These are phyloP conservation scores for Hydrocynus forskahlii DNA, from an alignment of 2,797 vertebrate genomes.

Conservation along the genomic window DNA sequence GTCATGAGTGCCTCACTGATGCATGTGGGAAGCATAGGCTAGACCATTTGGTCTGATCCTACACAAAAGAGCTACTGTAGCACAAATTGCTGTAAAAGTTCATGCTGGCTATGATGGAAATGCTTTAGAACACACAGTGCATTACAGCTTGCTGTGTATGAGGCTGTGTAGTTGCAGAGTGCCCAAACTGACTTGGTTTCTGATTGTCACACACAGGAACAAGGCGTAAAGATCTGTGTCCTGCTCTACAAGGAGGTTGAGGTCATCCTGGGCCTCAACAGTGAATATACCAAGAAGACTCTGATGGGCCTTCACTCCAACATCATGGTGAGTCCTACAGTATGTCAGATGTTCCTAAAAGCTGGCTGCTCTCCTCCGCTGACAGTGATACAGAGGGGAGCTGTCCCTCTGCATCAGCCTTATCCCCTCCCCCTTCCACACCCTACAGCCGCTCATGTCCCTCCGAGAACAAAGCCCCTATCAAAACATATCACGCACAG, in stretches of 20 bases:
- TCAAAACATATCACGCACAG: conserved; percentile 77
- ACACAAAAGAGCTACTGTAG: too few species aligned
- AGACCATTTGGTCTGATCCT: too few species aligned
- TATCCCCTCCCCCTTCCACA: conserved; percentile 65
- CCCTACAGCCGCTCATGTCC: conserved; percentile 46
- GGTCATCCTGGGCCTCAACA: conserved; percentile 64
- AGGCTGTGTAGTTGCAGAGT: too few species aligned
- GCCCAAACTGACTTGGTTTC: conserved; percentile 1
- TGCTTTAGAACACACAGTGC: too few species aligned
- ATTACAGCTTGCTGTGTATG: too few species aligned
- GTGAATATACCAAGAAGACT: conserved; percentile 66
- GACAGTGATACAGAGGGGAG: conserved; percentile 58
- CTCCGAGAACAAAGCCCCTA: conserved; percentile 68
- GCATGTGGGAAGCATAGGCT: too few species aligned
- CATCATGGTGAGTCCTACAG: conserved; percentile 62
- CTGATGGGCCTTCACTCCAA: conserved; percentile 63
- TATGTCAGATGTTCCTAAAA: conserved; percentile 48
- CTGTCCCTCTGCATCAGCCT: conserved; percentile 69
- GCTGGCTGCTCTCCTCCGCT: conserved; percentile 17
- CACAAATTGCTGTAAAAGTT: too few species aligned
- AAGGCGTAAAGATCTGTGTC: conserved; percentile 64
- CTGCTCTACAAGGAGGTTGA: conserved; percentile 67
- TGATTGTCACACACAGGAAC: conserved; percentile 49
- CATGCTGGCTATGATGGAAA: too few species aligned
- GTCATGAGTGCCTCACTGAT: too few species aligned